Evolutionary conservation across 2,888 invertebrate genomes (phyloP).

Genomic region (Belgica antarctica): DNA sequence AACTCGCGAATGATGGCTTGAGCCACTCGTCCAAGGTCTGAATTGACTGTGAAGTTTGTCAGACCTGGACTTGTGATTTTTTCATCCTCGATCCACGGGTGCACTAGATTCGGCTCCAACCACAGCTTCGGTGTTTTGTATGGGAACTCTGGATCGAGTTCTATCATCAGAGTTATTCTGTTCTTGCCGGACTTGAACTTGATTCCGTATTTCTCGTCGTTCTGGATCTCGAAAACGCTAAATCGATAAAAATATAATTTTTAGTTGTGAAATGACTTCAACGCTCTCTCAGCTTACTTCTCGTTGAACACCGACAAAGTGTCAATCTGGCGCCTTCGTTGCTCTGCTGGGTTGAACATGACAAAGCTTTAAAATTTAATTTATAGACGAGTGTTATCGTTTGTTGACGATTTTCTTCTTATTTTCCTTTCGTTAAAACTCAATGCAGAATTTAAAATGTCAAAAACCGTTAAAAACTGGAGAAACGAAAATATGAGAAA

Average conservation of each 20-base stretch:
- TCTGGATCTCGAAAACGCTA: conserved; percentile 69
- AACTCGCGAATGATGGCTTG: conserved; percentile 78
- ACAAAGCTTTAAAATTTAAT: too few species aligned
- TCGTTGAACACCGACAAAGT: conserved; percentile 80
- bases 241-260: conserved; percentile 46
- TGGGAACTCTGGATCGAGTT: conserved; percentile 70
- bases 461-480: background rate
- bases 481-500: background rate
- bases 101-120: conserved; percentile 65
- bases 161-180: conserved; percentile 65
- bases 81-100: conserved; percentile 67
- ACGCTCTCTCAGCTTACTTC: conserved; percentile 58
- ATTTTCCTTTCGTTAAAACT: background rate
- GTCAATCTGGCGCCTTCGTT: conserved; percentile 73
- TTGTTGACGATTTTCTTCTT: too few species aligned
- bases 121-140: conserved; percentile 70
- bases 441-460: background rate
- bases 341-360: conserved; percentile 31
- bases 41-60: conserved; percentile 73
- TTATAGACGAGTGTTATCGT: too few species aligned
- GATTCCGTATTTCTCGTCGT: conserved; percentile 70
- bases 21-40: conserved; percentile 76
- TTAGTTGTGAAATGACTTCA: conserved; percentile 31
- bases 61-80: conserved; percentile 61
- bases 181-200: conserved; percentile 66